These are phyloP conservation scores for Hippopotamyrus pictus DNA, from an alignment of 2,797 vertebrate species.

Conservation along the genomic window DNA sequence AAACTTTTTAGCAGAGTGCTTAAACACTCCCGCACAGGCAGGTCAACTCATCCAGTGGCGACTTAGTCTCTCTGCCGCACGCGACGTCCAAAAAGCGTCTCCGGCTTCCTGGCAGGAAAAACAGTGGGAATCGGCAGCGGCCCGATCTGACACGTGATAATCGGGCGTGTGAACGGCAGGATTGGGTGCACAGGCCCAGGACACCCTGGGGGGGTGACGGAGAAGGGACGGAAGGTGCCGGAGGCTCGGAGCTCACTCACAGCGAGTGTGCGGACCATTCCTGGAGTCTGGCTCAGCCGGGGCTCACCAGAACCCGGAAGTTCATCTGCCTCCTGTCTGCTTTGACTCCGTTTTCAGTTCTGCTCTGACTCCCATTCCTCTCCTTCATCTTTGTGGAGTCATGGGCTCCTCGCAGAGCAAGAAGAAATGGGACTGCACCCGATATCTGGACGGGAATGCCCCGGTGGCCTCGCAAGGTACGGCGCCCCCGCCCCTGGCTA, in stretches of 20 bases:
- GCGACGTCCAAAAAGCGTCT: not conserved
- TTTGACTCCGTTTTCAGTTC: not conserved
- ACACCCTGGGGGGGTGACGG: not conserved
- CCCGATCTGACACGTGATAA: not conserved
- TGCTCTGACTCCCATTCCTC: not conserved
- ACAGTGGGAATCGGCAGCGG: not conserved
- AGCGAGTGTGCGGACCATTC: not conserved
- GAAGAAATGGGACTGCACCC: conserved; percentile 6
- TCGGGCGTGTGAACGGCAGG: not conserved
- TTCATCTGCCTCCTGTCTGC: not conserved
- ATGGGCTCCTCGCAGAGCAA: conserved; percentile 15
- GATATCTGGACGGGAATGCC: not conserved
- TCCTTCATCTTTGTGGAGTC: not conserved
- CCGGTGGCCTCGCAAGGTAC: not conserved
- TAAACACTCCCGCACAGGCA: not conserved
- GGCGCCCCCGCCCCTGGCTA: not conserved
- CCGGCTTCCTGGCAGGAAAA: not conserved
- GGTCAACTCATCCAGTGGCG: not conserved
- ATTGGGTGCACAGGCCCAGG: not conserved
- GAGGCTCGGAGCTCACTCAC: not conserved
- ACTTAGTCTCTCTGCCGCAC: not conserved
- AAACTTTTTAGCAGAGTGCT: not conserved
- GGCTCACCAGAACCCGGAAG: not conserved
- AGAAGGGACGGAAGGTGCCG: not conserved
- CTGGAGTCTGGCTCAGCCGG: not conserved